phyloP scores from a whole-genome alignment of 2,888 invertebrate species.

The Hetaerina titia region DNA sequence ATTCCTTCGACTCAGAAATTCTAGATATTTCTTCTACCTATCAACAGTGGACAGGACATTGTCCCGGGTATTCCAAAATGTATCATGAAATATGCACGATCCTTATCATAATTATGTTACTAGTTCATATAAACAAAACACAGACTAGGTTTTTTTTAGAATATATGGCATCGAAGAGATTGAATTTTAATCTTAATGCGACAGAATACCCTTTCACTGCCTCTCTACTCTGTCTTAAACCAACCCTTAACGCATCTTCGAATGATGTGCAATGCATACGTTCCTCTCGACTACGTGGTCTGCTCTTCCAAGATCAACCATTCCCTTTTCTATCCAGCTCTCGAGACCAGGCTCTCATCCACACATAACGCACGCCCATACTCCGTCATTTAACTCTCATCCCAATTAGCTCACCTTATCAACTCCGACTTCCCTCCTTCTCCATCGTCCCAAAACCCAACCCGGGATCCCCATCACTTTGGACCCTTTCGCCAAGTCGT shows the following conservation, averaged over 20 bases:
- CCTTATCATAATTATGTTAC: no score
- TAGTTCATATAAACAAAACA: no score
- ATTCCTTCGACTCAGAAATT: no score
- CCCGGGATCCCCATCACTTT: not conserved
- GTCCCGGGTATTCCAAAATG: no score
- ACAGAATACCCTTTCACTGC: no score
- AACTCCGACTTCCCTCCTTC: slow-evolving; percentile 28
- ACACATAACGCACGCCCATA: not conserved
- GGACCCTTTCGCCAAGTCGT: not conserved
- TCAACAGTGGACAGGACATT: no score
- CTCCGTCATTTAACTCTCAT: slow-evolving; percentile 35
- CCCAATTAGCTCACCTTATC: slow-evolving; percentile 39
- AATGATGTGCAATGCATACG: not conserved
- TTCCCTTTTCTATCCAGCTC: not conserved
- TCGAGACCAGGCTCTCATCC: not conserved
- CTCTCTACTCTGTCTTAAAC: no score
- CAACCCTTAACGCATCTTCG: not conserved
- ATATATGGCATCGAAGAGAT: no score
- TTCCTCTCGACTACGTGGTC: not conserved
- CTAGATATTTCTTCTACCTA: no score
- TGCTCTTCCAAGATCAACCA: not conserved
- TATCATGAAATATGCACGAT: no score
- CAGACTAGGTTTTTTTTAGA: no score
- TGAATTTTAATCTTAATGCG: no score
- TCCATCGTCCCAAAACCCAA: not conserved